phyloP scores from a whole-genome alignment of 2,888 invertebrate species.

The Bugulina stolonifera region DNA sequence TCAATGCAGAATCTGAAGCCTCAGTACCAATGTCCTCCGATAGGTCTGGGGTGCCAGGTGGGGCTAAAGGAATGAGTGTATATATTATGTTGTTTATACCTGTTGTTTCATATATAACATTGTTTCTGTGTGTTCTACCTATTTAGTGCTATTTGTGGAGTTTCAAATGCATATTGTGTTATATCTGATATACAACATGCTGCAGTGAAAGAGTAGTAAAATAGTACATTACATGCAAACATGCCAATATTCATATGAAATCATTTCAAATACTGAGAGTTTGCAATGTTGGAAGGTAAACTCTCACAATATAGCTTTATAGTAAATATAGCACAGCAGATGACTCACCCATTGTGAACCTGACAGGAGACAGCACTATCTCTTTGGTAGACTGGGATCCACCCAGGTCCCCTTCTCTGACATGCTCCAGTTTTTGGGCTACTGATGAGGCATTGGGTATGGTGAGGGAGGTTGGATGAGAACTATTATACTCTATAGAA shows the following conservation, averaged over 20 bases:
- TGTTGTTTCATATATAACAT: no score
- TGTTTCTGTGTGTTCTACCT: no score
- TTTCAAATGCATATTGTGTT: not conserved
- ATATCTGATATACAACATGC: no score
- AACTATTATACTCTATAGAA: slow-evolving; percentile 13
- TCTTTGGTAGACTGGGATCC: not conserved
- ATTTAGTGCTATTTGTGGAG: not conserved
- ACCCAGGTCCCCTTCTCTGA: slow-evolving; percentile 3
- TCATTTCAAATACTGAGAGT: not conserved
- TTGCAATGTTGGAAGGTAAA: not conserved
- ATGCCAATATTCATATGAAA: not conserved
- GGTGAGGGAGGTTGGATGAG: not conserved
- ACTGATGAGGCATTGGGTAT: not conserved
- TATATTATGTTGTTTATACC: no score
- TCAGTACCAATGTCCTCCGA: slow-evolving; percentile 35
- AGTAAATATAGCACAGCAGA: no score
- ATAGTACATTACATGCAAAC: no score
- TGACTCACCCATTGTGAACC: slow-evolving; percentile 1
- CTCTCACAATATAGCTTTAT: not conserved
- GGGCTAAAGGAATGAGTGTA: no score
- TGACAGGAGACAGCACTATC: slow-evolving; percentile 19
- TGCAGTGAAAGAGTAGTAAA: no score
- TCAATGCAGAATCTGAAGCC: slow-evolving; percentile 57
- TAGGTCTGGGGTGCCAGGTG: slow-evolving; percentile 48
- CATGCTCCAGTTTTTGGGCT: not conserved